A percentile compares a stretch with the other conserved stretches of the same genome.
These are phyloP conservation scores for Zophobas atratus DNA, from an alignment of 1,140 invertebrate genomes.

Conservation along the genomic window DNA sequence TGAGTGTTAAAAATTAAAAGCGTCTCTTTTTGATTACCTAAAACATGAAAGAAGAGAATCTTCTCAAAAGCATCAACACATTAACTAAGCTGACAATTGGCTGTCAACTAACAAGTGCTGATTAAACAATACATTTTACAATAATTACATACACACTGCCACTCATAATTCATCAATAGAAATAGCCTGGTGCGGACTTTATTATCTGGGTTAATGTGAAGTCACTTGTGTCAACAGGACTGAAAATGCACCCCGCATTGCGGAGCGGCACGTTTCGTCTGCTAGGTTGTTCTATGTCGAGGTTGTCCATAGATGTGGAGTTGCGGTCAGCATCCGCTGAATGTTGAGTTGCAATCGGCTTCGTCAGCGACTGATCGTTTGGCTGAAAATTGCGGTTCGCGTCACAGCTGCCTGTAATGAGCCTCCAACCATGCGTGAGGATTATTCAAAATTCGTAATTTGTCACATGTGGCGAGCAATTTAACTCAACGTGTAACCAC, in stretches of 20 bases:
- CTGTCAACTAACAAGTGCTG: no score
- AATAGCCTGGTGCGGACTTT: no score
- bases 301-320: slow-evolving; percentile 66
- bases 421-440: slow-evolving; percentile 53
- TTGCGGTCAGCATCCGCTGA: slow-evolving; percentile 21
- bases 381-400: slow-evolving; percentile 54
- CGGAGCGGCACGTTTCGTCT: slow-evolving; percentile 19
- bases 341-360: slow-evolving; percentile 30
- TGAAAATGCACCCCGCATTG: background rate
- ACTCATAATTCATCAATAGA: no score
- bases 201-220: no score
- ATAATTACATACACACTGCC: no score
- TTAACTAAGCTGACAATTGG: no score
- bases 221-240: no score
- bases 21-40: no score
- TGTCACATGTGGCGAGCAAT: slow-evolving; percentile 58
- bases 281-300: slow-evolving; percentile 72
- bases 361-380: slow-evolving; percentile 46
- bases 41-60: no score
- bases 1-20: no score
- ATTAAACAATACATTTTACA: no score
- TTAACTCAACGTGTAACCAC: slow-evolving; percentile 51
- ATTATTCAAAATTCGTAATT: slow-evolving; percentile 61
- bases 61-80: no score
- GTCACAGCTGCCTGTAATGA: slow-evolving; percentile 54